Evolutionary conservation across 2,113 vertebrate genomes (phyloP), one percentile per base, ranked within the genome.

Genomic region (Lagenorhynchus albirostris): DNA sequence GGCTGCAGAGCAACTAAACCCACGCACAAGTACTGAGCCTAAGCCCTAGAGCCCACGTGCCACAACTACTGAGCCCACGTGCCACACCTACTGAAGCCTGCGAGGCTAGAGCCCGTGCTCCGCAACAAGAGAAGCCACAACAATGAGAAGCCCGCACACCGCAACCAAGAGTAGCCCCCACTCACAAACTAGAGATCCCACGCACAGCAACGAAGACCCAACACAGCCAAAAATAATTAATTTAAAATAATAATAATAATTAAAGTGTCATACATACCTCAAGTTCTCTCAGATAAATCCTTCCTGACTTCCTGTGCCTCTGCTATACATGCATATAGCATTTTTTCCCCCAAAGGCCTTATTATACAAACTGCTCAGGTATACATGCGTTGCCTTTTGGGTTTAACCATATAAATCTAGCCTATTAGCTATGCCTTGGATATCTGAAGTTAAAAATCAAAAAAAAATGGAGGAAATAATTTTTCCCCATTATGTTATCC

Each of bases 221-320:
- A 53, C 50, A 53, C 50, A 53, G 50, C 50, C 50, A 53, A 53
- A 53, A 53, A 53, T 53, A 53, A 53, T 17, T 53, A 53, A 53
- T 17, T 53, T 53, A 17, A 53, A 53, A 53, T 15, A 53, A 17
- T 53, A 53, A 50, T 50, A 38, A 77, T 67, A 80, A 91, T 38
- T 62, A 77, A 91, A 92, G 14, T 68, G 25, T 44, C 31, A 17
- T 50, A 58, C 36, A 77, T 44, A 50, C 31, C 38, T 25, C 53
- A 96, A 62, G 53, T 90, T 83, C 38, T 83, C 38, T 65, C 60
- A 93, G 29, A 77, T 62, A 91, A 97, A 91, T 81, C 47, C 38
- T 96, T 92, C 65, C 58, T 77, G 47, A 70, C 10, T 53, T 93
- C 55, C 68, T 73, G 15, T 80, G 11, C 14, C 25, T 96, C 26